Evolutionary conservation across 2,797 vertebrate species (phyloP), one percentile per base, ranked within the genome.

Genomic region (Sebastes hubbsi): DNA sequence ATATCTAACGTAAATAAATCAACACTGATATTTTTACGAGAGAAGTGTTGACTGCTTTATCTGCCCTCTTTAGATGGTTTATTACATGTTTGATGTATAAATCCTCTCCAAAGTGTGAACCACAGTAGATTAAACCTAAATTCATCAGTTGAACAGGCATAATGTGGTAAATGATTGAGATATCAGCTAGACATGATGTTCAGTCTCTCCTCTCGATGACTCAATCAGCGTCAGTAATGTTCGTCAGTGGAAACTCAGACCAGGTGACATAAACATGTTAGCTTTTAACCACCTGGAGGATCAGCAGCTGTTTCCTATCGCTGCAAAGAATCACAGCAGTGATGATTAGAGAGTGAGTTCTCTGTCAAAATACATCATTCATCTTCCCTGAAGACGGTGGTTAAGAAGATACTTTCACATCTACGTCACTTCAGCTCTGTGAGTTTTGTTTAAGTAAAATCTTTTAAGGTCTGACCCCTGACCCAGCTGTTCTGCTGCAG

Each of bases 291-390:
- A 81, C 69, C 87, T 72, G 80, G 60, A 71, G 63, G 42, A 64
- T 16, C 63, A 74, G 52, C 88, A 87, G 83, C 84, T 90, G 91
- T 85, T 89, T 80, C 27, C 67, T 66, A 36, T 65, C 29, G 2
- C 55, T 29, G 52, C 77, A 62, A 42, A 42, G 38, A 42, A 42
- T 16, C 46, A 11, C 71, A 10, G 12, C 32, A 3, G 22, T 6
- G 34, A 56, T 60, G 8, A 42, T 61, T 11, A n/a, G 20, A 42
- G 38, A 24, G 18, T 2, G 42, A 61, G 46, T 8, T 20, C 22
- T 24, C 71, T 69, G 78, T 86, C 80, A 77, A 54, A 71, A 58
- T 16, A 30, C 34, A n/a, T 73, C 73, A 8, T 22, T 70, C 27
- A 30, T n/a, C 78, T 36, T 42, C 29, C 5, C 54, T 63, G 18